These are phyloP conservation scores for Cantharis flavilabris DNA, from an alignment of 2,888 invertebrate species.

Conservation along the genomic window DNA sequence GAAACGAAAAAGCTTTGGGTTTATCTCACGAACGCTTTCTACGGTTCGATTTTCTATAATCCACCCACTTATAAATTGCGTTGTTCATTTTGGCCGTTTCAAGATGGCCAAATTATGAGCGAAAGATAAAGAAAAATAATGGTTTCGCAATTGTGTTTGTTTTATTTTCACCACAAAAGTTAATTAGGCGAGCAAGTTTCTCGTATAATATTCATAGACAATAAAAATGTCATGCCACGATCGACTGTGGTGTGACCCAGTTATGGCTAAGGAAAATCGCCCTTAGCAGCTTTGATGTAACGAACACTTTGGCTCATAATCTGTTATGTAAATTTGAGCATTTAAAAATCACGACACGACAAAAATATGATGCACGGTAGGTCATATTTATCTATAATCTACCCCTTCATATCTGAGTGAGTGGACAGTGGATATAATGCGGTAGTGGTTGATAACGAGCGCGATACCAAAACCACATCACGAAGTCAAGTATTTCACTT, in stretches of 20 bases:
- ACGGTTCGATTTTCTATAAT: conserved; percentile 2
- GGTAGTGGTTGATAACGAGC: conserved; percentile 24
- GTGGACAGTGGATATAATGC: conserved; percentile 36
- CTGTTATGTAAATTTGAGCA: conserved; percentile 40
- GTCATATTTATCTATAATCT: conserved; percentile 38
- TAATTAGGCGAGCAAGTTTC: conserved; percentile 30
- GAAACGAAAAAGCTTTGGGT: conserved; percentile 37
- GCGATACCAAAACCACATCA: conserved; percentile 23
- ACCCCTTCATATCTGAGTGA: conserved; percentile 33
- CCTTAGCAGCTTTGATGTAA: conserved; percentile 23
- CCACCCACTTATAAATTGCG: background rate
- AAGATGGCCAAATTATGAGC: background rate
- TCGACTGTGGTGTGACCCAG: conserved; percentile 29
- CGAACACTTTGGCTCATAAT: conserved; percentile 32
- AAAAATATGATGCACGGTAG: conserved; percentile 43
- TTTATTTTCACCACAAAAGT: conserved; percentile 24
- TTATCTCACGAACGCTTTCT: conserved; percentile 42
- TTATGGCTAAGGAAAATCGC: conserved; percentile 21
- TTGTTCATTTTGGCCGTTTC: conserved; percentile 10
- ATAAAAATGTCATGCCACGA: conserved; percentile 36
- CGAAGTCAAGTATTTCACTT: conserved; percentile 21
- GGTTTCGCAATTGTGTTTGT: background rate
- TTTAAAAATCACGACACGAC: conserved; percentile 43
- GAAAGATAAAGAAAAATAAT: background rate
- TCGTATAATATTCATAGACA: conserved; percentile 36